Conservation (phyloP, 2,113 vertebrate species). For the Boleophthalmus pectinirostris region DNA sequence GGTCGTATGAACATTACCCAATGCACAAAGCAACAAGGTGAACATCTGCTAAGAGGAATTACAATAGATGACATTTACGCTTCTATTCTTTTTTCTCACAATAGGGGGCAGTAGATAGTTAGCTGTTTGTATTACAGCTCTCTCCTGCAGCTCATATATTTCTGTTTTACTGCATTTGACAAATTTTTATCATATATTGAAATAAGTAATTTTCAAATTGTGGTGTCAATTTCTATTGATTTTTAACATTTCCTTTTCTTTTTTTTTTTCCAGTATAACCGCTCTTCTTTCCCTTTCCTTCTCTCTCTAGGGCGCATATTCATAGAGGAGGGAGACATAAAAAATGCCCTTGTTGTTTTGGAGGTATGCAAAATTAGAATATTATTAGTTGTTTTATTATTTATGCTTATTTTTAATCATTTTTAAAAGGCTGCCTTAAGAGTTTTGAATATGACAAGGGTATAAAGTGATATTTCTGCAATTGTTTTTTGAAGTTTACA, state of each 20-base stretch:
- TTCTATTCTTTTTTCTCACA: constrained; percentile 37
- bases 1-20: constrained; percentile 64
- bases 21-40: constrained; percentile 69
- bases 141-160: neutral
- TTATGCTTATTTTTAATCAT: too few species aligned
- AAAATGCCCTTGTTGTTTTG: too few species aligned
- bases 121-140: constrained; percentile 24
- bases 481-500: too few species aligned
- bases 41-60: constrained; percentile 70
- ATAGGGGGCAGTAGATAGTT: constrained; percentile 74
- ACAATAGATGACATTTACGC: constrained; percentile 37
- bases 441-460: too few species aligned
- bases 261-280: constrained; percentile 30
- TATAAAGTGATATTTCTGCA: too few species aligned
- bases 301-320: too few species aligned
- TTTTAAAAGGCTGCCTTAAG: too few species aligned
- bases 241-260: constrained; percentile 30
- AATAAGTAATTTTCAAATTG: constrained; percentile 18
- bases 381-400: too few species aligned
- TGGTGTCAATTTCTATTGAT: neutral
- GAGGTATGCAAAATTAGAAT: too few species aligned
- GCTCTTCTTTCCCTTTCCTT: constrained; percentile 3
- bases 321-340: too few species aligned
- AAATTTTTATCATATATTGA: constrained; percentile 39
- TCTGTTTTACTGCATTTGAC: constrained; percentile 23